Evolutionary conservation across 53 echinoderm and acorn worm species (phyloP).

Genomic region (Paracentrotus lividus): DNA sequence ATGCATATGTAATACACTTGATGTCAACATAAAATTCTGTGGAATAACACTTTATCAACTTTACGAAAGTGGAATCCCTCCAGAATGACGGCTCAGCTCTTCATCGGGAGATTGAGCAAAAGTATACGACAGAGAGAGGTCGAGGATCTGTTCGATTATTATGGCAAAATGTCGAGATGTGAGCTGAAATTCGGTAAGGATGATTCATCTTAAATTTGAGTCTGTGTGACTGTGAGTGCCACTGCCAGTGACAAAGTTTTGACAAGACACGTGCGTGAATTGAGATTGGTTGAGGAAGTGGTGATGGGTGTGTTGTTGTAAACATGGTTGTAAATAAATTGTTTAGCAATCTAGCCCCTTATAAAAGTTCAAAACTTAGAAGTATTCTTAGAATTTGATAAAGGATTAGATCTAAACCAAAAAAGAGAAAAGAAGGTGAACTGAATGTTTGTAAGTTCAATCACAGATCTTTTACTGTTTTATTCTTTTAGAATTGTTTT

Average conservation of each 20-base stretch:
- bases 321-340: too few species aligned
- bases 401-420: too few species aligned
- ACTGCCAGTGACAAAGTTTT: too few species aligned
- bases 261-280: neutral
- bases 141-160: slow-evolving; percentile 86
- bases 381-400: too few species aligned
- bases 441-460: too few species aligned
- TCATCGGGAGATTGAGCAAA: slow-evolving; percentile 92
- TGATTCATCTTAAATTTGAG: neutral
- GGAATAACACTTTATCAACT: neutral
- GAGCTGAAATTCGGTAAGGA: slow-evolving; percentile 93
- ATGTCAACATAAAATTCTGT: neutral
- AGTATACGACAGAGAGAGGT: slow-evolving; percentile 85
- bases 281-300: neutral
- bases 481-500: too few species aligned
- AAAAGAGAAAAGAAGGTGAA: too few species aligned
- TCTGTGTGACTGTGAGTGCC: neutral
- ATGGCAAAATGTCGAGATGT: slow-evolving; percentile 91
- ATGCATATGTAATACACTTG: neutral
- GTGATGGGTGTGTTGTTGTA: neutral
- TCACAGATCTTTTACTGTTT: too few species aligned
- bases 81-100: slow-evolving; percentile 88
- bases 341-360: too few species aligned
- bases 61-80: neutral
- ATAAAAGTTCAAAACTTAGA: too few species aligned